Evolutionary conservation across 2,113 vertebrate genomes (phyloP), one percentile per base, ranked within the genome.

Genomic region (Clarias magur): DNA sequence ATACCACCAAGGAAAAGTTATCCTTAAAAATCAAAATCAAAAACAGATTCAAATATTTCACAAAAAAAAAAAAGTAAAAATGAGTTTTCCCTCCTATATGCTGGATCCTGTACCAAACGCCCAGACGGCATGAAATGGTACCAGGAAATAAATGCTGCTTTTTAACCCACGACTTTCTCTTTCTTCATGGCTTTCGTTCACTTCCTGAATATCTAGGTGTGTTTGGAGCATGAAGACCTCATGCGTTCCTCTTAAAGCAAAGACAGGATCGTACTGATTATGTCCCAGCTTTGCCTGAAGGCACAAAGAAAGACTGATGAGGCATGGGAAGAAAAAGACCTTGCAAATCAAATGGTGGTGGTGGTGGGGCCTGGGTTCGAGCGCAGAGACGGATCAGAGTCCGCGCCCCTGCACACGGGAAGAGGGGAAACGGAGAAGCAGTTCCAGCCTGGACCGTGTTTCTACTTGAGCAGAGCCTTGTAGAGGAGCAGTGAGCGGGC

Each of bases 391-490:
- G 34, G 38, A 34, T n/a, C 84, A n/a, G 38, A 6, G 48, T 17
- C 12, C 15, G 38, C 19, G 54, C 59, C 48, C 60, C 15, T 57
- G n/a, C 62, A 12, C 48, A 67, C 42, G 65, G 86, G 86, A 83
- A 78, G 83, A 82, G 78, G 56, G 62, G 75, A 72, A 30, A 81
- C 2, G 53, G 81, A 63, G 83, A 65, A 16, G 82, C 86, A 81
- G 76, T 86, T 57, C 72, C 68, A 70, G 85, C 68, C 34, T 67
- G 85, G 85, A 63, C 68, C 75, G 53, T 57, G 91, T 90, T 34
- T 94, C 95, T 94, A 97, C 87, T 97, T 97, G 86, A 97, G 96
- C 92, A 97, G 95, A 91, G 96, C 96, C 85, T 95, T 93, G 93
- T 97, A 97, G 87, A 97, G 96, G 89, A 96, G 95, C 82, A 97